Evolutionary conservation across 2,888 invertebrate genomes (phyloP).

Genomic region (Drosophila infuscata): DNA sequence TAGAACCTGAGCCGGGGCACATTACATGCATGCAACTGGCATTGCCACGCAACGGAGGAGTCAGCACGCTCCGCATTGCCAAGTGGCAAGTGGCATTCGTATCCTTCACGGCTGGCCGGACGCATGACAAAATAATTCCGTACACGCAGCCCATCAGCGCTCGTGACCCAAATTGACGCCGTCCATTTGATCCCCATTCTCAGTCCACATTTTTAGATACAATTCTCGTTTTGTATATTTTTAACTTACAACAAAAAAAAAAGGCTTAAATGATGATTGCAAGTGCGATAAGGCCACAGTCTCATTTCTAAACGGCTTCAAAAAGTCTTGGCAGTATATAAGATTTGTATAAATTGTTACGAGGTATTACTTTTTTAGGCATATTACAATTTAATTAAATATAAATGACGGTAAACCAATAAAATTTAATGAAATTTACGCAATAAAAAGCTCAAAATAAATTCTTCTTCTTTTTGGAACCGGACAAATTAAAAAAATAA

Average conservation of each 20-base stretch:
- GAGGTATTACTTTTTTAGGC: too few species aligned
- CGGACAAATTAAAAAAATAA: too few species aligned
- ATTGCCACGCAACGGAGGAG: slow-evolving; percentile 21
- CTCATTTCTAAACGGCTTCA: background rate
- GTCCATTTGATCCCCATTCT: slow-evolving; percentile 16
- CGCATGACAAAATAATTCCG: slow-evolving; percentile 50
- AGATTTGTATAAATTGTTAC: background rate
- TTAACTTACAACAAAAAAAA: background rate
- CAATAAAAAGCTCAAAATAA: too few species aligned
- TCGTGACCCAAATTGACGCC: slow-evolving; percentile 35
- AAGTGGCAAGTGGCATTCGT: slow-evolving; percentile 22
- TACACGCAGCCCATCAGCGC: slow-evolving; percentile 46
- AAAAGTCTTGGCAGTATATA: background rate
- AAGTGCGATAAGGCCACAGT: background rate
- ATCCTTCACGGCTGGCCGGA: slow-evolving; percentile 44
- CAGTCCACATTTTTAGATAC: slow-evolving; percentile 1
- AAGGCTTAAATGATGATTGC: background rate
- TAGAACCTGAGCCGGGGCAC: slow-evolving; percentile 3
- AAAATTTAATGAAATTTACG: too few species aligned
- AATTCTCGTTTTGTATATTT: slow-evolving; percentile 1
- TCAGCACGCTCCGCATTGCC: slow-evolving; percentile 39
- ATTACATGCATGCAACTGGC: slow-evolving; percentile 30
- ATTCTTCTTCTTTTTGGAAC: too few species aligned
- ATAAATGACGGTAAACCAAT: background rate
- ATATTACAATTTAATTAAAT: background rate